Base-by-base conservation (phyloP, 2,888 invertebrate species). In the Leptodirus hochenwartii region DNA sequence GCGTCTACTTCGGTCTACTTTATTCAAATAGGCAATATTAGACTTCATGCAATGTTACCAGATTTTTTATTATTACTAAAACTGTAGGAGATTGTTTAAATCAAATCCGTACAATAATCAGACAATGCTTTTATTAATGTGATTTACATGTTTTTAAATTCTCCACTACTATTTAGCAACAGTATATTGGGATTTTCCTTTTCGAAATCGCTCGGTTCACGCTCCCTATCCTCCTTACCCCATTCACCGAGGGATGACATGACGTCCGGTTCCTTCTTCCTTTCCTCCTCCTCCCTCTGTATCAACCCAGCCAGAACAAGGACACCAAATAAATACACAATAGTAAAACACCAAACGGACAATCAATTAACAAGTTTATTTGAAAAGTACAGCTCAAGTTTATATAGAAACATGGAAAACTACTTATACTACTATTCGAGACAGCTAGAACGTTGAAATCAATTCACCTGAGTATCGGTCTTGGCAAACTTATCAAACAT, bases 401-500 rank as follows among this genome's bases (percentile, higher is more conserved):
- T 11, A 3, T 16, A 32, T n/a, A 3, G 17, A 32, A 27, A 12
- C 9, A 17, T 15, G 14, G 12, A 29, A 32, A 16, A 3, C 29
- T 11, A 4, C 13, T 15, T 6, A 15, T 25, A n/a, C 11, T n/a
- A 12, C 8, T 8, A 20, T n/a, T n/a, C n/a, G n/a, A n/a, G n/a
- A n/a, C n/a, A n/a, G n/a, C n/a, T n/a, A n/a, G n/a, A n/a, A n/a
- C n/a, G n/a, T n/a, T n/a, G n/a, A n/a, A n/a, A n/a, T n/a, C n/a
- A n/a, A n/a, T 48, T 54, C 51, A 76, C 77, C 73, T 77, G 69
- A 50, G 66, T 65, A 58, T 82, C 81, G 53, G 68, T 69, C 41
- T 74, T 69, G 4, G 81, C 81, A 58, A 90, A 80, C 57, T 87
- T 90, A 43, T 85, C 77, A 57, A 96, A 96, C 87, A 96, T 91